Percentiles rank a stretch among this genome's conserved stretches.
Evolutionary conservation across 2,797 vertebrate genomes (phyloP).

Genomic region (Danio albolineatus): DNA sequence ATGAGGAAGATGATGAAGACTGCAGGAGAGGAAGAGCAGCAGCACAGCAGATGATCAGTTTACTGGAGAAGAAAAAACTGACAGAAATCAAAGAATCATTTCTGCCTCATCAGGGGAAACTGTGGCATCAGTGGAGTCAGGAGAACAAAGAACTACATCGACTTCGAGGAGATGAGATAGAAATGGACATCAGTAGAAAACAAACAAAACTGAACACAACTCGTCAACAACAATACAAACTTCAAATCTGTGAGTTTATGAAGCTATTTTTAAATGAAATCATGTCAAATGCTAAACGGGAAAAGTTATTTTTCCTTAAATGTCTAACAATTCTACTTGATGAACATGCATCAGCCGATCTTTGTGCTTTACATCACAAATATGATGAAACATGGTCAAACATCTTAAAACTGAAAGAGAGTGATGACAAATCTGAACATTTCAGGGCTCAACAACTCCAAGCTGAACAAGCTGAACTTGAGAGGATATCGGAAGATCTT

Average conservation of each 20-base stretch:
- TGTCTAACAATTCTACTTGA: slow-evolving; percentile 67
- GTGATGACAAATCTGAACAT: neutral
- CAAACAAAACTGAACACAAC: slow-evolving; percentile 72
- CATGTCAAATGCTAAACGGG: neutral
- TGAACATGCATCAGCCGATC: slow-evolving; percentile 58
- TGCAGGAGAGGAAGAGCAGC: too few relatives aligned
- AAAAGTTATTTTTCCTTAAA: slow-evolving; percentile 21
- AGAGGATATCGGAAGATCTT: neutral
- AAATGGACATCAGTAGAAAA: slow-evolving; percentile 14
- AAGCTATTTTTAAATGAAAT: neutral
- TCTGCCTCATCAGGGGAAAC: too few relatives aligned
- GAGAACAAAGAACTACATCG: too few relatives aligned
- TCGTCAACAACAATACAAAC: slow-evolving; percentile 69
- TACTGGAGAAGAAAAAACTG: too few relatives aligned
- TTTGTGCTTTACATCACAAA: slow-evolving; percentile 48
- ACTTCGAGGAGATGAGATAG: neutral
- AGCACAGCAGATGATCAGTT: too few relatives aligned
- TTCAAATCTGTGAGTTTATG: neutral
- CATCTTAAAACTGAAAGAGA: slow-evolving; percentile 59
- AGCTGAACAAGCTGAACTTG: neutral
- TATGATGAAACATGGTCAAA: slow-evolving; percentile 68
- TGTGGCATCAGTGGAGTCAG: too few relatives aligned
- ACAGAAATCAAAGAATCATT: too few relatives aligned
- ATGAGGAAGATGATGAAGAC: too few relatives aligned
- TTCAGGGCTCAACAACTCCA: neutral